phyloP scores from a whole-genome alignment of 2,113 vertebrate species.

The Phrynosoma blainvillii region DNA sequence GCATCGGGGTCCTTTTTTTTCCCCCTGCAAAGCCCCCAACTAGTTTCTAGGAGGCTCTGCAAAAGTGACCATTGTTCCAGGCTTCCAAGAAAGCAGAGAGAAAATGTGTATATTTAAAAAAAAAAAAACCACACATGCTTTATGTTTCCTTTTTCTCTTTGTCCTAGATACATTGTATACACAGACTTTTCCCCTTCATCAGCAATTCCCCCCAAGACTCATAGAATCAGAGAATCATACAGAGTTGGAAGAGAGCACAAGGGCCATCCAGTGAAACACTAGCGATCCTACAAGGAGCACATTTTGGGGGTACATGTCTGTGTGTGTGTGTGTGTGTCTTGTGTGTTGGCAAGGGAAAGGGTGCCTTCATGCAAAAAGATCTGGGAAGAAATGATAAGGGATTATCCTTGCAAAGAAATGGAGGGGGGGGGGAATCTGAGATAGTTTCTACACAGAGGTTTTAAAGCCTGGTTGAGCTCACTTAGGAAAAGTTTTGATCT shows the following conservation, averaged over 20 bases:
- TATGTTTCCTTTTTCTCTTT: background rate
- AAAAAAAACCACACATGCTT: background rate
- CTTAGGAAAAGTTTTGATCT: conserved; percentile 1
- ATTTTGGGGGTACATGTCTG: background rate
- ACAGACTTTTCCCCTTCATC: background rate
- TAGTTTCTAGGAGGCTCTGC: background rate
- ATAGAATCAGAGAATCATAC: too few species aligned
- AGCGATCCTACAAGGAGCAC: background rate
- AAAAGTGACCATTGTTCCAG: conserved; percentile 25
- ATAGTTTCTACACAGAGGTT: too few species aligned
- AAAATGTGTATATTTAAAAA: background rate
- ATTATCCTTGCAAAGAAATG: background rate
- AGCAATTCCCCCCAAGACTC: background rate
- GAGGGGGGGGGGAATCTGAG: background rate
- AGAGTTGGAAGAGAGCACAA: too few species aligned
- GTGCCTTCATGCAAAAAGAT: background rate
- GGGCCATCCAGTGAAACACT: background rate
- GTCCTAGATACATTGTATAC: background rate
- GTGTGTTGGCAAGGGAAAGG: background rate
- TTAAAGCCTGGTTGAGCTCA: background rate
- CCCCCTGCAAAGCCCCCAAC: background rate
- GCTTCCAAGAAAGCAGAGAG: too few species aligned
- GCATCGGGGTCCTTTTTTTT: background rate
- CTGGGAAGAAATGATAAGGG: background rate
- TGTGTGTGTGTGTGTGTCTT: background rate